These are phyloP conservation scores for Amazona finschi DNA, from an alignment of 2,797 vertebrate species.

Conservation along the genomic window DNA sequence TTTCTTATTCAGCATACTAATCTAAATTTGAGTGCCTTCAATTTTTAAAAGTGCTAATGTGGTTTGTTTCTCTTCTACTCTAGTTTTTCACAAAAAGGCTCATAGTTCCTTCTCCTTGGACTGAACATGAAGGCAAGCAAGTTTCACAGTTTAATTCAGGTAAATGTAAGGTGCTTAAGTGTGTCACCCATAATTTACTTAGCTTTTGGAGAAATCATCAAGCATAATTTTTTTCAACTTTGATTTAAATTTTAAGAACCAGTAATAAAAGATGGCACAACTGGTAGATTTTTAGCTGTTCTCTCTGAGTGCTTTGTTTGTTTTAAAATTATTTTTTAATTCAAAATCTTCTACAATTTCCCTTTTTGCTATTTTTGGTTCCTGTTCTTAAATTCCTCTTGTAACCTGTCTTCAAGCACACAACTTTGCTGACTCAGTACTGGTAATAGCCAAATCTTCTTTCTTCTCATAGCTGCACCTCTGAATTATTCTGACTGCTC, in stretches of 20 bases:
- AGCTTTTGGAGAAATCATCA: not conserved
- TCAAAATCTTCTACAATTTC: not conserved
- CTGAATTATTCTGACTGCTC: not conserved
- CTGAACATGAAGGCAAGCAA: constrained; percentile 80
- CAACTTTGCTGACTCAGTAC: not conserved
- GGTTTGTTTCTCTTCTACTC: constrained; percentile 18
- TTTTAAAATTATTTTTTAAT: not conserved
- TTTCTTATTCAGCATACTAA: not conserved
- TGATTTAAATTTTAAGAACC: not conserved
- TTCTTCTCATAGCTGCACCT: accelerated
- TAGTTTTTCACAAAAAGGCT: constrained; percentile 95
- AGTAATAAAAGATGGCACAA: not conserved
- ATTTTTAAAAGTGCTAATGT: not conserved
- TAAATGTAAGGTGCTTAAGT: constrained; percentile 79
- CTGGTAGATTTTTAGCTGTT: not conserved
- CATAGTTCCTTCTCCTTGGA: constrained; percentile 97
- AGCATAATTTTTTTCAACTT: not conserved
- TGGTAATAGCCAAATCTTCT: not conserved
- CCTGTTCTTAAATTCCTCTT: not conserved
- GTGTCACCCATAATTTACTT: not conserved
- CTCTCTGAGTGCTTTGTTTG: not conserved
- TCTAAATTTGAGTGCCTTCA: not conserved
- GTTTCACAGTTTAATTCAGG: constrained; percentile 71
- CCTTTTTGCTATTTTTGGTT: not conserved
- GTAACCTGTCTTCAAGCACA: not conserved